Conservation (phyloP, 1,140 invertebrate species). For the Chironomus tepperi region DNA sequence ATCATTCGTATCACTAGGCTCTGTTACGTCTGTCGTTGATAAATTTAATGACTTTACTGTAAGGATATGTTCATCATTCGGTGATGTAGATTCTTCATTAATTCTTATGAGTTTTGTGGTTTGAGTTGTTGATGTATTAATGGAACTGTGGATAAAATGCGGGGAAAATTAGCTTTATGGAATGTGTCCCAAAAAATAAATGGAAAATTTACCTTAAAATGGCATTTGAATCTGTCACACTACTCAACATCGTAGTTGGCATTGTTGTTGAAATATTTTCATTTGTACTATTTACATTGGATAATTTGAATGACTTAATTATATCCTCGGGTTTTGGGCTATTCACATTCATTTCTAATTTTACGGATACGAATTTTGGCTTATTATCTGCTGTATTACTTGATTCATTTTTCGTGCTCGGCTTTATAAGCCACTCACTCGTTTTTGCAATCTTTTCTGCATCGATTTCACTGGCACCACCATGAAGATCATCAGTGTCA, state of each 20-base stretch:
- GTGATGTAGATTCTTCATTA: background rate
- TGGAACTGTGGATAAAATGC: background rate
- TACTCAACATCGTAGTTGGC: background rate
- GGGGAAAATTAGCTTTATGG: background rate
- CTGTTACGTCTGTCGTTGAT: background rate
- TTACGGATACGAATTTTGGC: background rate
- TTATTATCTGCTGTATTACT: background rate
- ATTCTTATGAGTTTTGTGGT: constrained; percentile 3
- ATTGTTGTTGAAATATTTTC: background rate
- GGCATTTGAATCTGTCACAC: background rate
- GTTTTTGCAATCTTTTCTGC: background rate
- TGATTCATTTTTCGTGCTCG: background rate
- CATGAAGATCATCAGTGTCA: background rate
- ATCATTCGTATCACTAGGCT: background rate
- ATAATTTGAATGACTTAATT: background rate
- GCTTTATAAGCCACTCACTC: background rate
- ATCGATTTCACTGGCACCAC: background rate
- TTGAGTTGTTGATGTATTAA: constrained; percentile 7
- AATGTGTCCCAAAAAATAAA: background rate
- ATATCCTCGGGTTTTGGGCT: background rate
- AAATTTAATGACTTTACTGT: background rate
- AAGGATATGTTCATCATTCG: constrained; percentile 3
- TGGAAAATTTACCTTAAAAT: background rate
- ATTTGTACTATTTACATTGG: constrained; percentile 23
- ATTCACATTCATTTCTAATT: background rate